Evolutionary conservation across 2,888 invertebrate genomes (phyloP), one percentile per base, ranked within the genome.

Genomic region (Ceramica pisi): DNA sequence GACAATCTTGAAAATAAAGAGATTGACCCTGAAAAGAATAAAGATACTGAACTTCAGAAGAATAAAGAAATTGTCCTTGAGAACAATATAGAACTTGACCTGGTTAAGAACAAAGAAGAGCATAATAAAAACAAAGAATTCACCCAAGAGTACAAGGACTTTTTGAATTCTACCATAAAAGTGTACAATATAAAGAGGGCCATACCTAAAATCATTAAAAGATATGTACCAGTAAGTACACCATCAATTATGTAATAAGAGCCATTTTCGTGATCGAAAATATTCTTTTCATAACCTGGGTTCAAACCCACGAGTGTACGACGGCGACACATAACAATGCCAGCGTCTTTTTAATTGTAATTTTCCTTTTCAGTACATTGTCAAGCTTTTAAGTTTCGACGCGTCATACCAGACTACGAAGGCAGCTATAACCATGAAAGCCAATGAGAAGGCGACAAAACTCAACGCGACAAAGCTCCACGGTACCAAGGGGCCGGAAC

Each of bases 211-310:
- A 21, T 92, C 10, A 63, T 94, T 48, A 90, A 87, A 12, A 90
- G 81, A 65, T 89, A 82, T 69, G 84, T 87, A 63, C 82, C 89
- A n/a, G 94, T 93, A 81, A 89, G 91, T 57, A 21, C 7, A 35
- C n/a, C 35, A n/a, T 56, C n/a, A 12, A 0, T 23, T 26, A 26
- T 26, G 26, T 4, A 26, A 26, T 5, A 31, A 31, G 5, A 31
- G 31, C 31, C 31, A 53, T 26, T 53, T 53, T 51, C 9, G 2
- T 8, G 7, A 16, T 26, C 23, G 26, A 51, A 23, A 51, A 4
- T 23, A 23, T 3, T 6, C 7, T 55, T 31, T 19, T 31, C 19
- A 31, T 0, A n/a, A 50, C 50, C n/a, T n/a, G n/a, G n/a, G n/a
- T n/a, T n/a, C n/a, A 5, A 31, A 31, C 31, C 10, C 14, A n/a